Percentiles rank a stretch among this genome's conserved stretches.
phyloP scores from a whole-genome alignment of 1,140 invertebrate genomes.

The Agraylea sexmaculata region DNA sequence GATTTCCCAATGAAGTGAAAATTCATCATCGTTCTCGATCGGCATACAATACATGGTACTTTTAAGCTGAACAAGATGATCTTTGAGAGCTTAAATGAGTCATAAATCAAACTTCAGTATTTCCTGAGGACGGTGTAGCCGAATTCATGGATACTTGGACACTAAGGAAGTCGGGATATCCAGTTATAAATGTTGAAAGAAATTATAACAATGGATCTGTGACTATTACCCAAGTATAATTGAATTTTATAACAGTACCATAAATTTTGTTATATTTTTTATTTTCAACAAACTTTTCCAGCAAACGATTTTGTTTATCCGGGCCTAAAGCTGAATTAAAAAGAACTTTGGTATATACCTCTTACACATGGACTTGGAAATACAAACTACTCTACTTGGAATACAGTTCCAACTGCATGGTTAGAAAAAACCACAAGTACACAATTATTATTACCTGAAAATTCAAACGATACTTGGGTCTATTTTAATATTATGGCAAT shows the following conservation, averaged over 20 bases:
- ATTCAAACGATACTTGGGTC: conserved; percentile 25
- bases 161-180: conserved; percentile 63
- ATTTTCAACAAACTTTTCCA: too few relatives aligned
- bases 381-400: conserved; percentile 19
- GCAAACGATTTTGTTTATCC: conserved; percentile 38
- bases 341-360: conserved; percentile 35
- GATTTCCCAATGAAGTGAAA: conserved; percentile 31
- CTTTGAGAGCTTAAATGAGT: conserved; percentile 52
- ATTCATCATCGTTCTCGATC: conserved; percentile 23
- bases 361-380: conserved; percentile 27
- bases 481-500: conserved; percentile 34
- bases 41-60: conserved; percentile 35
- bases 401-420: conserved; percentile 27
- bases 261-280: conserved; percentile 11
- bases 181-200: conserved; percentile 52
- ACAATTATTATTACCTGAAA: conserved; percentile 21
- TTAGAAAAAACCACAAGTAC: conserved; percentile 23
- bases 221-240: conserved; percentile 39
- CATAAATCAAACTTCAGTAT: conserved; percentile 32
- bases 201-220: conserved; percentile 35
- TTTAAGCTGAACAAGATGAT: conserved; percentile 53
- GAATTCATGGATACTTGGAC: conserved; percentile 76
- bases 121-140: conserved; percentile 42
- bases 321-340: conserved; percentile 20
- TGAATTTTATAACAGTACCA: too few relatives aligned